Base-by-base conservation (phyloP, 1,140 invertebrate species). In the Ceratosolen fusciceps region DNA sequence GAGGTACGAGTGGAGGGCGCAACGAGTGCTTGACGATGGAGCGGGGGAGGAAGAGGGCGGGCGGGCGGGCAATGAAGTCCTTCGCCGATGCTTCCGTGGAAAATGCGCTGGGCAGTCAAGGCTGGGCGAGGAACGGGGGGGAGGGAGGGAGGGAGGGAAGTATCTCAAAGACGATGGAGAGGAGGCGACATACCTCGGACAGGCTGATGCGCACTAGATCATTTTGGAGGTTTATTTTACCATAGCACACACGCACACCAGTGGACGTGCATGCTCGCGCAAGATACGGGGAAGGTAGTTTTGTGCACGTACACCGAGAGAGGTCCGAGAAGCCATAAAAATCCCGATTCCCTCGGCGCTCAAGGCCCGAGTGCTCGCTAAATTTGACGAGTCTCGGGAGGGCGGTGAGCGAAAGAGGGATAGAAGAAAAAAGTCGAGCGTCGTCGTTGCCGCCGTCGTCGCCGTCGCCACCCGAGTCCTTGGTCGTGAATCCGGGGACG, bases 301-400 rank as follows among this genome's bases (percentile, higher is more conserved):
- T n/a, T n/a, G n/a, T n/a, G n/a, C n/a, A n/a, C n/a, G 60, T 4
- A 49, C 5, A 58, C 8, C 26, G 29, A 43, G 2, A 14, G 19
- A 1, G 37, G 31, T 65, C n/a, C 43, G 39, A 21, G 76, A 80
- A 79, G 49, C 78, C 77, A 80, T 80, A 81, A 83, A 77, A 82
- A 83, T 79, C 56, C 21, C 9, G 34, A 24, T 29, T 58, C n/a
- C 52, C 52, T 10, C 34, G 26, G 31, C 47, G 14, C 1, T 49
- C 52, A 54, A 67, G 37, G 37, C 24, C 56, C 47, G 26, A 8
- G 34, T 14, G 71, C 76, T 29, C 67, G 43, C 37, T 43, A 70
- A 78, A 72, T 78, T 78, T 74, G 77, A 79, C 77, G 77, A 72
- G 24, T 72, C 31, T 65, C 39, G 54, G n/a, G 21, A 39, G 47